Percentiles rank a stretch among this genome's conserved stretches.
These are phyloP conservation scores for Calameuta filiformis DNA, from an alignment of 2,888 invertebrate genomes.

Conservation along the genomic window DNA sequence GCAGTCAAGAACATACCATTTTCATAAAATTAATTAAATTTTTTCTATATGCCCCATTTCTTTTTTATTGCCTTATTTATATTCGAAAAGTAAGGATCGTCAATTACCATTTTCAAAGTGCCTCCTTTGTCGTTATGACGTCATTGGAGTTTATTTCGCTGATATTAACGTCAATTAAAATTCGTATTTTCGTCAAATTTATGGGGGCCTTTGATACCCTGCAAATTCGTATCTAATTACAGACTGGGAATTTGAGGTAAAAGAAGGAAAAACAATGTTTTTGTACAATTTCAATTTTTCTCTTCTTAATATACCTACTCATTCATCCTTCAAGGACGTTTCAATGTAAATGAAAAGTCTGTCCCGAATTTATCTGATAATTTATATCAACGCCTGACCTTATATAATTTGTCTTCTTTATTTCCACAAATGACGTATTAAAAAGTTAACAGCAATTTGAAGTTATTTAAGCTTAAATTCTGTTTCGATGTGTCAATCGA, in stretches of 20 bases:
- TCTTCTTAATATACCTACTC: not conserved
- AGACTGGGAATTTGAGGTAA: not conserved
- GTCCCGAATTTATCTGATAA: no score
- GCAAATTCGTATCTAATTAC: not conserved
- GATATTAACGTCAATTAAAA: not conserved
- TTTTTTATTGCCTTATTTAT: not conserved
- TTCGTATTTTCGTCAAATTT: not conserved
- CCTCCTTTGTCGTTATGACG: not conserved
- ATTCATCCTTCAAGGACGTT: not conserved
- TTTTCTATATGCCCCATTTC: not conserved
- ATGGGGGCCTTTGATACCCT: not conserved
- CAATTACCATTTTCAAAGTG: not conserved
- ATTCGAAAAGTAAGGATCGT: not conserved
- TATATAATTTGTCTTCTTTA: not conserved
- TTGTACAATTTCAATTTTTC: not conserved
- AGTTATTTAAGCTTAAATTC: not conserved
- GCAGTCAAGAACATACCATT: no score
- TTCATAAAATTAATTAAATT: no score
- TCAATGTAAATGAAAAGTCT: not conserved
- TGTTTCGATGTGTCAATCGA: not conserved
- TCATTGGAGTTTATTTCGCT: not conserved
- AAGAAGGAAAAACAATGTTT: not conserved
- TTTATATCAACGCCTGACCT: not conserved
- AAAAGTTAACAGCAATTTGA: no score
- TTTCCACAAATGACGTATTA: not conserved